phyloP scores from a whole-genome alignment of 2,888 invertebrate genomes.

The Eupelmus urozonus region DNA sequence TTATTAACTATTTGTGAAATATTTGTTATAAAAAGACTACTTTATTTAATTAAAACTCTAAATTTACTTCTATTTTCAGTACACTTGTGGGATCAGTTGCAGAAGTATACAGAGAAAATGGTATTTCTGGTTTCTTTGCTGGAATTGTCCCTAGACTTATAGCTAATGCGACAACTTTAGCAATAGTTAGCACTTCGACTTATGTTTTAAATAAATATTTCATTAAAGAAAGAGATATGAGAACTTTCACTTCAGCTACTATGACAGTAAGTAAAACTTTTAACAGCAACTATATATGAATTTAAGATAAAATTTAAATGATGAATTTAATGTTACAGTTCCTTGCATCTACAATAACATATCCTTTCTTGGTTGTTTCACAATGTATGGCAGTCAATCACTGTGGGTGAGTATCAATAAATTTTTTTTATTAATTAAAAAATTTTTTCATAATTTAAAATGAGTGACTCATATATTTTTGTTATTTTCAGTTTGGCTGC shows the following conservation, averaged over 20 bases:
- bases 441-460: slow-evolving; percentile 5
- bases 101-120: slow-evolving; percentile 92
- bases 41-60: slow-evolving; percentile 6
- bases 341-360: slow-evolving; percentile 90
- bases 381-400: slow-evolving; percentile 94
- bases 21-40: slow-evolving; percentile 7
- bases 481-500: slow-evolving; percentile 78
- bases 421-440: slow-evolving; percentile 20
- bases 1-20: not conserved
- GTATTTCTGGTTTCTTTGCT: slow-evolving; percentile 90
- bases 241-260: slow-evolving; percentile 79
- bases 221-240: slow-evolving; percentile 84
- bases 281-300: not conserved
- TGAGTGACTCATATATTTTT: not conserved
- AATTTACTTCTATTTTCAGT: slow-evolving; percentile 77
- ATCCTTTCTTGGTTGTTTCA: slow-evolving; percentile 94
- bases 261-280: slow-evolving; percentile 79
- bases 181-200: slow-evolving; percentile 86
- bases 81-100: slow-evolving; percentile 86
- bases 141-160: slow-evolving; percentile 92
- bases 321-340: slow-evolving; percentile 78
- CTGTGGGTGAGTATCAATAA: slow-evolving; percentile 80
- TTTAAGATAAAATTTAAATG: slow-evolving; percentile 5
- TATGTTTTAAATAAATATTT: slow-evolving; percentile 89
- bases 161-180: slow-evolving; percentile 89